These are phyloP conservation scores for Pomacea maculata DNA, from an alignment of 1,140 invertebrate genomes.

Conservation along the genomic window DNA sequence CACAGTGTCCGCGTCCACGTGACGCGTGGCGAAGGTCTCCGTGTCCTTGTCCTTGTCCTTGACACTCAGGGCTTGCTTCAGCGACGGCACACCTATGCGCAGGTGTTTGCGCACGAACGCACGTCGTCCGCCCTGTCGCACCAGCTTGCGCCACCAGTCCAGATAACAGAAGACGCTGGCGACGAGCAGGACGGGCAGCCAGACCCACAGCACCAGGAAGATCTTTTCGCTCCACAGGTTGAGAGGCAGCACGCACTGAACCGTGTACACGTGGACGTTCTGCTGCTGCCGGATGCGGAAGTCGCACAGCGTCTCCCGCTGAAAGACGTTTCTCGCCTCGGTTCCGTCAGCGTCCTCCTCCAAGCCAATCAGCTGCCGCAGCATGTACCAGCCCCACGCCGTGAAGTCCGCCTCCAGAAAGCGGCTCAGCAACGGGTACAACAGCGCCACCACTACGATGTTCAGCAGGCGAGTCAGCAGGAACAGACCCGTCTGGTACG, in stretches of 20 bases:
- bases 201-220: constrained; percentile 63
- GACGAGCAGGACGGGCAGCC: constrained; percentile 55
- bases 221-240: constrained; percentile 71
- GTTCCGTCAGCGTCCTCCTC: constrained; percentile 59
- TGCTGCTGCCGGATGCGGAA: constrained; percentile 67
- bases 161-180: constrained; percentile 61
- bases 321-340: constrained; percentile 62
- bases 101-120: constrained; percentile 58
- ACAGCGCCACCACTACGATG: constrained; percentile 43
- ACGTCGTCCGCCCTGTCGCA: constrained; percentile 40
- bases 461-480: constrained; percentile 56
- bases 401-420: constrained; percentile 42
- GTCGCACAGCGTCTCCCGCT: constrained; percentile 68
- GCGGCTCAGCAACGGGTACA: constrained; percentile 54
- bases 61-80: constrained; percentile 19
- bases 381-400: constrained; percentile 22
- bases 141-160: constrained; percentile 46
- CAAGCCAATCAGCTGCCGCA: constrained; percentile 33
- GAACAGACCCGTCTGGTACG: constrained; percentile 66
- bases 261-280: constrained; percentile 60
- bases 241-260: constrained; percentile 69
- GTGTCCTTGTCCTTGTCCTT: constrained; percentile 34
- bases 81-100: constrained; percentile 29
- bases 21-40: constrained; percentile 33
- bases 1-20: constrained; percentile 48